Conservation (phyloP, 2,113 vertebrate species). For the Smithornis capensis region DNA sequence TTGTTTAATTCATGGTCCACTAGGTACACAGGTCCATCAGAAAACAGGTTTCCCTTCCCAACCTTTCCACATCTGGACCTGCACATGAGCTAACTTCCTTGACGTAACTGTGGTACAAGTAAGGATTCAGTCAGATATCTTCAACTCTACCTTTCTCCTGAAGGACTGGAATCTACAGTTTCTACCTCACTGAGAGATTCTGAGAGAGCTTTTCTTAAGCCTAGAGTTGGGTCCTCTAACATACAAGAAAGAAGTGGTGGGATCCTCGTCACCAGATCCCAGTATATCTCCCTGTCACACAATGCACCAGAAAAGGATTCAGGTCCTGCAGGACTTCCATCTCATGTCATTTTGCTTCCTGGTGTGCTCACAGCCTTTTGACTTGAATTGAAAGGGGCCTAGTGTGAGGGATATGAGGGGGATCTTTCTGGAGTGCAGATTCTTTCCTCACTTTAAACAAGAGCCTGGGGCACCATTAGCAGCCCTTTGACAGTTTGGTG, state of each 20-base stretch:
- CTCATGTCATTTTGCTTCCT: neutral
- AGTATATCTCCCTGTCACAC: neutral
- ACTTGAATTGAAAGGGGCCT: neutral
- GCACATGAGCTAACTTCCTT: too few relatives aligned
- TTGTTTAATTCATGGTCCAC: too few relatives aligned
- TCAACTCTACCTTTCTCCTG: neutral
- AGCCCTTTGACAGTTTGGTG: neutral
- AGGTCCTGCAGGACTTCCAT: neutral
- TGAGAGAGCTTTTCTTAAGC: neutral
- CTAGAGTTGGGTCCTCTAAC: neutral
- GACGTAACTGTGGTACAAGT: neutral
- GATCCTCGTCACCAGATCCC: neutral
- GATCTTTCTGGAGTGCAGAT: neutral
- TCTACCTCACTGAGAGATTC: neutral
- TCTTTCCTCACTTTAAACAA: neutral
- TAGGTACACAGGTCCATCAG: too few relatives aligned
- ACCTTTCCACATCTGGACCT: too few relatives aligned
- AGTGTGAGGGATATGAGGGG: neutral
- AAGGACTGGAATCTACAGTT: neutral
- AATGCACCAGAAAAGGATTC: neutral
- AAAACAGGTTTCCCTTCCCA: too few relatives aligned
- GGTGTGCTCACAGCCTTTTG: neutral
- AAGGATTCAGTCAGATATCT: neutral
- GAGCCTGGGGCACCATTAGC: rapidly evolving
- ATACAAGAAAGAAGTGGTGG: neutral